These are phyloP conservation scores for Tubulanus polymorphus DNA, from an alignment of 2,888 invertebrate genomes.

Conservation along the genomic window DNA sequence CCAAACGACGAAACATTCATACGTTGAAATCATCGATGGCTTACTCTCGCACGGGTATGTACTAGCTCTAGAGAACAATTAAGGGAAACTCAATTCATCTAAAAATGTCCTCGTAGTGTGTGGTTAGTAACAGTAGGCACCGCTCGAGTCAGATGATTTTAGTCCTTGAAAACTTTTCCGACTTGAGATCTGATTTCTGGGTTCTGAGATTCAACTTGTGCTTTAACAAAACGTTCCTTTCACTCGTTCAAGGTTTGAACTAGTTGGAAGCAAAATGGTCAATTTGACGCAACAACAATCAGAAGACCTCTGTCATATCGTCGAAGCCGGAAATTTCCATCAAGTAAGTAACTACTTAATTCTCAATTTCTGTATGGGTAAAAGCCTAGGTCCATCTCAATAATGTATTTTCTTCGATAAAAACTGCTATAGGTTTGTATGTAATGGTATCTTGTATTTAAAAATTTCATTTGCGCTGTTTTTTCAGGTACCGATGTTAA, in stretches of 20 bases:
- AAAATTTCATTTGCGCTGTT: no score
- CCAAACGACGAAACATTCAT: conserved; percentile 25
- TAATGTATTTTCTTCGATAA: neutral
- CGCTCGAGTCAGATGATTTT: no score
- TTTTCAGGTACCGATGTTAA: conserved; percentile 33
- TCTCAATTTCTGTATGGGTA: no score
- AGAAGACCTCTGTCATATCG: conserved; percentile 33
- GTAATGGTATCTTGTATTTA: neutral
- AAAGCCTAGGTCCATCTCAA: neutral
- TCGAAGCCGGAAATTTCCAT: conserved; percentile 38
- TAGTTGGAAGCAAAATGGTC: conserved; percentile 38
- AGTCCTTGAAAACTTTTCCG: no score
- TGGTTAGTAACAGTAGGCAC: neutral
- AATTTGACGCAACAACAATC: conserved; percentile 43
- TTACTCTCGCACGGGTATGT: conserved; percentile 35
- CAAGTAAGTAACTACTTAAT: conserved; percentile 23
- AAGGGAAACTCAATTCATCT: no score
- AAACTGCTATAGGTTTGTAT: neutral
- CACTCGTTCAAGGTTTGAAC: conserved; percentile 31
- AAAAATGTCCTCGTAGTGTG: no score
- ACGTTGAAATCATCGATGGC: conserved; percentile 33
- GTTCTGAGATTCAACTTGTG: no score
- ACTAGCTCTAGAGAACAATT: no score
- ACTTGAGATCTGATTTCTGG: no score
- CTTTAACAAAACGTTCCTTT: no score